phyloP scores from a whole-genome alignment of 1,140 invertebrate species.

The Trissolcus basalis region DNA sequence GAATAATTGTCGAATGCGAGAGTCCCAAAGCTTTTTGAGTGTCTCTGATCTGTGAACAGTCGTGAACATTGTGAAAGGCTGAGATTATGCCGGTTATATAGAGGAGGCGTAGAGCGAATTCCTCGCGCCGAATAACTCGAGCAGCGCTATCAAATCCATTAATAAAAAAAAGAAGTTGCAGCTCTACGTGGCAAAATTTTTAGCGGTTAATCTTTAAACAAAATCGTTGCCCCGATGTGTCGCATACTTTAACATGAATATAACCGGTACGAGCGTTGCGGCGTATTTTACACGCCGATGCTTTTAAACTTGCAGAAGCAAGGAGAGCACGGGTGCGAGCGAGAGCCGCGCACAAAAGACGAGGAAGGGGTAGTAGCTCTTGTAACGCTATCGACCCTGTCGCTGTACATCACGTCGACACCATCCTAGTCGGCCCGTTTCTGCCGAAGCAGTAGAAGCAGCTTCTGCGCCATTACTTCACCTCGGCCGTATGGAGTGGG shows the following conservation, averaged over 20 bases:
- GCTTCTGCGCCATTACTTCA: slow-evolving; percentile 73
- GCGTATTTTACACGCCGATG: slow-evolving; percentile 54
- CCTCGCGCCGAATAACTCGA: too few species aligned
- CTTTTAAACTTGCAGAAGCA: slow-evolving; percentile 39
- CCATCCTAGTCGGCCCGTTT: slow-evolving; percentile 71
- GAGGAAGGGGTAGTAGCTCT: slow-evolving; percentile 75
- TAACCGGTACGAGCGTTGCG: slow-evolving; percentile 48
- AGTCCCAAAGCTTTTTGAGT: too few species aligned
- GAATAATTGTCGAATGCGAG: too few species aligned
- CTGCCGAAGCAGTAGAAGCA: slow-evolving; percentile 66
- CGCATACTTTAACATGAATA: slow-evolving; percentile 47
- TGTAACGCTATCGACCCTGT: slow-evolving; percentile 77
- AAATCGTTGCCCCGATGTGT: slow-evolving; percentile 28
- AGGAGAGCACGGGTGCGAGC: slow-evolving; percentile 12
- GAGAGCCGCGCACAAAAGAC: slow-evolving; percentile 40
- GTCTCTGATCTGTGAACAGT: too few species aligned
- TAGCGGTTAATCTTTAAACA: slow-evolving; percentile 25
- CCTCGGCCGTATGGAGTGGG: slow-evolving; percentile 46
- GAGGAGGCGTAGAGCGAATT: too few species aligned
- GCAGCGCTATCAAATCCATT: too few species aligned
- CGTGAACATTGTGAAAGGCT: too few species aligned
- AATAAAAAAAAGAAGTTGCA: too few species aligned
- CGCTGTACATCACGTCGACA: slow-evolving; percentile 77
- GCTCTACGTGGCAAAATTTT: background rate
- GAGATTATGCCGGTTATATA: too few species aligned